Conservation (phyloP, 2,113 vertebrate genomes). For the Xiphias gladius region DNA sequence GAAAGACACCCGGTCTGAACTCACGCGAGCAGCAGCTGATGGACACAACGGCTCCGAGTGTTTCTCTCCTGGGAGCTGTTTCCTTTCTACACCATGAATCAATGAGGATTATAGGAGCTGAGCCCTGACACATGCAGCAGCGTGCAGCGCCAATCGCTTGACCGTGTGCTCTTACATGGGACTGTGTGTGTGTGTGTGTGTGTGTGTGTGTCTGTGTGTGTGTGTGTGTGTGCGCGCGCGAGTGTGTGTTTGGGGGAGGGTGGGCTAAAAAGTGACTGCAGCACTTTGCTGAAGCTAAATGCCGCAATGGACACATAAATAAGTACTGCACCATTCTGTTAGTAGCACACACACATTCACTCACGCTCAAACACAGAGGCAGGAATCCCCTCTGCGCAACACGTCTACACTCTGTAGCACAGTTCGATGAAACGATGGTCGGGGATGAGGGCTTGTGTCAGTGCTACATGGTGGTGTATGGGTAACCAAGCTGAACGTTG, state of each 20-base stretch:
- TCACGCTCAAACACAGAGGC: slow-evolving; percentile 5
- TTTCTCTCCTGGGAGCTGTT: slow-evolving; percentile 54
- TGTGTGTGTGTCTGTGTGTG: slow-evolving; percentile 21
- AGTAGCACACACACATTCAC: not conserved
- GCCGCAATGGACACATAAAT: slow-evolving; percentile 70
- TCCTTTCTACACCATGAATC: slow-evolving; percentile 57
- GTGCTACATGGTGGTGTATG: not conserved
- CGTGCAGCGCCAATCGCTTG: slow-evolving; percentile 28
- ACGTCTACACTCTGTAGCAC: slow-evolving; percentile 13
- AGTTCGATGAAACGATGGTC: not conserved
- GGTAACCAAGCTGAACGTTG: too few species aligned
- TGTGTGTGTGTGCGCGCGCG: not conserved
- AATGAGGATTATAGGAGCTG: slow-evolving; percentile 62
- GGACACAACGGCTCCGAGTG: slow-evolving; percentile 35
- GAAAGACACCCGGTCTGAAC: not conserved
- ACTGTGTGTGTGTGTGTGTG: slow-evolving; percentile 9
- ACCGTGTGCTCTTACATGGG: slow-evolving; percentile 47
- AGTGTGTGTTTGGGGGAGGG: slow-evolving; percentile 6
- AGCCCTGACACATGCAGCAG: slow-evolving; percentile 56
- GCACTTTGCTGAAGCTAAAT: slow-evolving; percentile 61
- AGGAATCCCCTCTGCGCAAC: slow-evolving; percentile 46
- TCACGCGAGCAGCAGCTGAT: slow-evolving; percentile 41
- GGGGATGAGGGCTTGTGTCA: slow-evolving; percentile 14
- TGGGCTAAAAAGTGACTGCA: slow-evolving; percentile 64
- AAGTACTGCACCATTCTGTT: slow-evolving; percentile 65